Evolutionary conservation across 2,113 vertebrate species (phyloP).

Genomic region (Danionella cerebrum): DNA sequence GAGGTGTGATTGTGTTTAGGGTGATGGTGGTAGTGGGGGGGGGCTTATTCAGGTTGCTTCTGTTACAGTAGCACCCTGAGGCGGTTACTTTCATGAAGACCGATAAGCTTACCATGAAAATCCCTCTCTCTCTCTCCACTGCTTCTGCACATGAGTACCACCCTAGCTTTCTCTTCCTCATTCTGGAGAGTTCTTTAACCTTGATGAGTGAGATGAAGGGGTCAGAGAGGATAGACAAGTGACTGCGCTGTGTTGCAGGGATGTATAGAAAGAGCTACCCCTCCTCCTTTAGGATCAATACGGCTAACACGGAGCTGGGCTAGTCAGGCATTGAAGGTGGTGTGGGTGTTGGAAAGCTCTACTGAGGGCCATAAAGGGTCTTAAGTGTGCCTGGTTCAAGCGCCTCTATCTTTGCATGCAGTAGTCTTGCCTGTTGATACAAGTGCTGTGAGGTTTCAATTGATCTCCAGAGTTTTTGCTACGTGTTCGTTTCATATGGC

Average conservation of each 20-base stretch:
- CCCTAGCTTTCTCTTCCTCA: constrained; percentile 43
- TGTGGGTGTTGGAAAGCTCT: constrained; percentile 32
- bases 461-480: not conserved
- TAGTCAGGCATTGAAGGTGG: constrained; percentile 16
- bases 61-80: constrained; percentile 59
- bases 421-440: not conserved
- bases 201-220: constrained; percentile 66
- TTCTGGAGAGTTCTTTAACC: constrained; percentile 72
- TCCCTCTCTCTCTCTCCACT: constrained; percentile 30
- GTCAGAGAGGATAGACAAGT: constrained; percentile 28
- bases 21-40: no score
- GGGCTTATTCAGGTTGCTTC: constrained; percentile 36
- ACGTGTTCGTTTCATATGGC: not conserved
- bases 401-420: constrained; percentile 14
- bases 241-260: constrained; percentile 12
- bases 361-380: constrained; percentile 26
- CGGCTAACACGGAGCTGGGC: constrained; percentile 12
- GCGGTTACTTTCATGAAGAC: constrained; percentile 71
- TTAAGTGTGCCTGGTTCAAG: constrained; percentile 12
- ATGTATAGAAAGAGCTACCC: constrained; percentile 10
- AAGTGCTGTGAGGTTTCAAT: not conserved
- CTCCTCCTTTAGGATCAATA: constrained; percentile 30
- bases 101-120: constrained; percentile 60
- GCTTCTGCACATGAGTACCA: not conserved
- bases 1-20: constrained; percentile 44